Evolutionary conservation across 2,113 vertebrate species (phyloP).

Genomic region (Uria lomvia): DNA sequence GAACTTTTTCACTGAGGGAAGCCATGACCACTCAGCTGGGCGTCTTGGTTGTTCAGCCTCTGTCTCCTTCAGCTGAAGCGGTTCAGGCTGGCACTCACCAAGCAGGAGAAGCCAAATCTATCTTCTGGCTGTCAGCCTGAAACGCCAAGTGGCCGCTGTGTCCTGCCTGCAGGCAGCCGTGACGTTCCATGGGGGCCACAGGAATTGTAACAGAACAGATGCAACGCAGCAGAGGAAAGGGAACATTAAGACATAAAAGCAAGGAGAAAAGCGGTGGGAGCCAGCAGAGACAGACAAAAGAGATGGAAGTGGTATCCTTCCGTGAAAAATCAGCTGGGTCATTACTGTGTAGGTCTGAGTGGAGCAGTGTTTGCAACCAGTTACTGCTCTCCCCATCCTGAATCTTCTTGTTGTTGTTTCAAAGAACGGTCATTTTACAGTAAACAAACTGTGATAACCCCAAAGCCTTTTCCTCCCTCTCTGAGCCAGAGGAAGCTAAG

Average conservation of each 20-base stretch:
- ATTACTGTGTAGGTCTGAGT: not conserved
- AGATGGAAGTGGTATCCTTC: not conserved
- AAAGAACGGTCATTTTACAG: not conserved
- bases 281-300: not conserved
- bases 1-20: not conserved
- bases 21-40: not conserved
- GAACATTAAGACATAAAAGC: not conserved
- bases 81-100: not conserved
- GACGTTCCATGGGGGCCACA: not conserved
- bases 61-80: not conserved
- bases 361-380: not conserved
- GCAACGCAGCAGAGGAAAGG: not conserved
- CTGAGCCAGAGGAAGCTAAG: not conserved
- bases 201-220: not conserved
- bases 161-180: not conserved
- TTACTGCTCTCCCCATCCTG: not conserved
- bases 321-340: not conserved
- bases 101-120: not conserved
- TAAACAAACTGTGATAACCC: not conserved
- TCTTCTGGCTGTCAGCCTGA: not conserved
- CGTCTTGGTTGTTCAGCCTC: not conserved
- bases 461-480: slow-evolving; percentile 3
- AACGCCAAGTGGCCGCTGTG: not conserved
- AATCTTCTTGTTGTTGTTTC: not conserved
- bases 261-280: not conserved